These are phyloP conservation scores for Butorides virescens DNA, from an alignment of 2,113 vertebrate genomes.

Conservation along the genomic window DNA sequence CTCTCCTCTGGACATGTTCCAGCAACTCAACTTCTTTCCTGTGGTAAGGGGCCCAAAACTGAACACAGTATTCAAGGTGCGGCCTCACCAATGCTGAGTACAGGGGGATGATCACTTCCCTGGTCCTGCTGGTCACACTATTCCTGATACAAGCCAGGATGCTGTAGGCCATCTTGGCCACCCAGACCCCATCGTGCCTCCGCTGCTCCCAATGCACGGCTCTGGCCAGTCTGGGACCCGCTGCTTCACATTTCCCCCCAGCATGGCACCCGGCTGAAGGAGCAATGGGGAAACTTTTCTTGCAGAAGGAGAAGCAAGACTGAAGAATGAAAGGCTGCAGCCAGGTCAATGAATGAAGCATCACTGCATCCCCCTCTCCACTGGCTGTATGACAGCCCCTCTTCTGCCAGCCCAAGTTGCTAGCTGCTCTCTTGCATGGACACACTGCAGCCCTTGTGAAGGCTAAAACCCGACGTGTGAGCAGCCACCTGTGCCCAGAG, in stretches of 20 bases:
- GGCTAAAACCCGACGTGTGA: accelerated
- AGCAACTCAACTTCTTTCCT: too few species aligned
- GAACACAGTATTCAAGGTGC: too few species aligned
- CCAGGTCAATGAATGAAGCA: background rate
- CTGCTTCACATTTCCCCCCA: accelerated
- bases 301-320: background rate
- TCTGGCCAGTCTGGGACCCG: background rate
- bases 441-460: background rate
- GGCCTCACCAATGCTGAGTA: too few species aligned
- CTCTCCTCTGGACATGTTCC: too few species aligned
- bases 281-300: background rate
- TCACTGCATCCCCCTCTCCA: background rate
- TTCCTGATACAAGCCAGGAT: too few species aligned
- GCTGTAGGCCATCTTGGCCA: background rate
- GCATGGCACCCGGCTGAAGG: accelerated
- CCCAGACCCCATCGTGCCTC: background rate
- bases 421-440: background rate
- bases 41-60: too few species aligned
- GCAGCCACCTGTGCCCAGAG: background rate
- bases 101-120: too few species aligned
- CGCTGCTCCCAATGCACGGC: accelerated
- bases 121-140: too few species aligned
- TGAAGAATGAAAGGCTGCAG: background rate
- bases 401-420: background rate
- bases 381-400: background rate